phyloP scores from a whole-genome alignment of 2,113 vertebrate species.

The Rhineura floridana region DNA sequence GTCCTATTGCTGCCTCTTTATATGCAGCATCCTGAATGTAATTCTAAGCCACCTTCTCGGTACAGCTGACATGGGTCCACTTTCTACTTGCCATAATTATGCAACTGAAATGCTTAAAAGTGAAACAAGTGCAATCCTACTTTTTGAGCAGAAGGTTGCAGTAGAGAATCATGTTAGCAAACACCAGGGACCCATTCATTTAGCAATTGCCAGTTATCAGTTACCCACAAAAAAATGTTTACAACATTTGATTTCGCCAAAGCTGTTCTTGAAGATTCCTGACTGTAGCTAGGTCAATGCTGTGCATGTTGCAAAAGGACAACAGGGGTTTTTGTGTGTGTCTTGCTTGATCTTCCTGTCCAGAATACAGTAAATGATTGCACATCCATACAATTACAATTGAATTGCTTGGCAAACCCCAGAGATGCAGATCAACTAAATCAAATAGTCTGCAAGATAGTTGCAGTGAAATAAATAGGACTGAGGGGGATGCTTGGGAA shows the following conservation, averaged over 20 bases:
- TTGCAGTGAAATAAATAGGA: not conserved
- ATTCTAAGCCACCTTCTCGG: not conserved
- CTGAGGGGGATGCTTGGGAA: not conserved
- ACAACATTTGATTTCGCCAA: constrained; percentile 19
- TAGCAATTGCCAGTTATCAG: constrained; percentile 9
- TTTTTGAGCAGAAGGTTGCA: constrained; percentile 73
- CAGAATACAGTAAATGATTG: constrained; percentile 11
- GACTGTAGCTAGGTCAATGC: not conserved
- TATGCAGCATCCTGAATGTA: not conserved
- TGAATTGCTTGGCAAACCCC: constrained; percentile 1
- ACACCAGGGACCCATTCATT: constrained; percentile 23
- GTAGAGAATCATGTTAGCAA: constrained; percentile 61
- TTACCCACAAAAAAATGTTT: constrained; percentile 30
- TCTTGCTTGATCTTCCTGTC: not conserved
- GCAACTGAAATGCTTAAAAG: not conserved
- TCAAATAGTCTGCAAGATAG: not conserved
- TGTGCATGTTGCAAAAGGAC: not conserved
- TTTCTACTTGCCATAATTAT: not conserved
- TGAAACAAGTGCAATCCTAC: constrained; percentile 52
- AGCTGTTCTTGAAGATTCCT: not conserved
- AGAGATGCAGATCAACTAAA: not conserved
- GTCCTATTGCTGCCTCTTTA: not conserved
- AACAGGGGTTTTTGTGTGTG: not conserved
- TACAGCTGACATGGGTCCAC: not conserved
- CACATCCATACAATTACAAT: not conserved